Percentiles rank a stretch among this genome's conserved stretches.
These are phyloP conservation scores for Amphipoea lucens DNA, from an alignment of 2,888 invertebrate genomes.

Conservation along the genomic window DNA sequence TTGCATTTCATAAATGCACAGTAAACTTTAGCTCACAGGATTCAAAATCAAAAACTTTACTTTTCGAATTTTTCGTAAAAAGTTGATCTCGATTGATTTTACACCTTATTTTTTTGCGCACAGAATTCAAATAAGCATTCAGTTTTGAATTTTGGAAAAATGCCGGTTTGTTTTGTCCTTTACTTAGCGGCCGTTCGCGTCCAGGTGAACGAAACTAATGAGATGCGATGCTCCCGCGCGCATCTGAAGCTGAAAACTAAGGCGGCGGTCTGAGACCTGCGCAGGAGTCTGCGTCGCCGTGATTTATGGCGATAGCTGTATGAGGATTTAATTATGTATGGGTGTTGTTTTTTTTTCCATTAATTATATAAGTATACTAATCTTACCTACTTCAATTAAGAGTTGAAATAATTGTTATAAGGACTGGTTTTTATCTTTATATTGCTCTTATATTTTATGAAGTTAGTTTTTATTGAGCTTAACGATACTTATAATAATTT, in stretches of 20 bases:
- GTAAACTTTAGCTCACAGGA: conserved; percentile 18
- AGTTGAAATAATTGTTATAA: background rate
- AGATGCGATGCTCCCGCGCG: conserved; percentile 65
- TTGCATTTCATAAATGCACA: conserved; percentile 29
- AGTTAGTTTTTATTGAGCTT: background rate
- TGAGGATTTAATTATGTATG: conserved; percentile 3
- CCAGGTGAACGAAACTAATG: conserved; percentile 75
- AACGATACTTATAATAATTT: background rate
- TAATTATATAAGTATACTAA: background rate
- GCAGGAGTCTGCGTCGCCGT: conserved; percentile 26
- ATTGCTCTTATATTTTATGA: background rate
- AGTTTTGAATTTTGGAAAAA: conserved; percentile 37
- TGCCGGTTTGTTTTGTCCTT: conserved; percentile 41
- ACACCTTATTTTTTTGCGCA: conserved; percentile 42
- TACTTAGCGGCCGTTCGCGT: conserved; percentile 67
- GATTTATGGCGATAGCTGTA: conserved; percentile 20
- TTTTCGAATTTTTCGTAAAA: conserved; percentile 14
- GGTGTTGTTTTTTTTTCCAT: background rate
- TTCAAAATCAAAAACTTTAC: background rate
- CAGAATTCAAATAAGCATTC: conserved; percentile 29
- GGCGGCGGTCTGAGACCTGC: conserved; percentile 62
- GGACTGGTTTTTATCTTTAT: background rate
- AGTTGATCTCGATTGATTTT: conserved; percentile 8
- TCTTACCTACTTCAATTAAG: background rate
- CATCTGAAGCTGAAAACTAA: conserved; percentile 76